Conservation (phyloP, 2,888 invertebrate genomes). For the Orthosia gothica region DNA sequence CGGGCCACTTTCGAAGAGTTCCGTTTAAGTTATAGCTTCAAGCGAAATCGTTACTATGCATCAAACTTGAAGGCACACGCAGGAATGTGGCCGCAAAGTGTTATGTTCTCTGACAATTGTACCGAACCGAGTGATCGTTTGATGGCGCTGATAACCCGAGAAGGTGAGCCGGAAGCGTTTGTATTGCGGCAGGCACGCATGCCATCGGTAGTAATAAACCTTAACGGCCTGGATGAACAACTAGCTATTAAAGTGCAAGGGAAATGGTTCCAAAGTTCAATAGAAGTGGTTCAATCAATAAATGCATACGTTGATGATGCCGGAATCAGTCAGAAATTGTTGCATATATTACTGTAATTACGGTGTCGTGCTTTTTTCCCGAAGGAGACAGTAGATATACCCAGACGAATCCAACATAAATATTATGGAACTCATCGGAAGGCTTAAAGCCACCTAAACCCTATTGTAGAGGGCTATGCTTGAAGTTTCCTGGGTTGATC, state of each 20-base stretch:
- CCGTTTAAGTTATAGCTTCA: constrained; percentile 52
- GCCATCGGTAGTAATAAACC: not conserved
- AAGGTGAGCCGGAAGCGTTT: constrained; percentile 17
- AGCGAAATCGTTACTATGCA: constrained; percentile 58
- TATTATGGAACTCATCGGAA: not conserved
- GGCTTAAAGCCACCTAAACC: no score
- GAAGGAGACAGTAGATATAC: not conserved
- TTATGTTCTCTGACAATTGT: constrained; percentile 52
- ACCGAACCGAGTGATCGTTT: constrained; percentile 34
- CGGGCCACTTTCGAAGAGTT: constrained; percentile 51
- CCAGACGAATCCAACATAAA: not conserved
- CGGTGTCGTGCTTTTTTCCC: not conserved
- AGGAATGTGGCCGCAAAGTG: constrained; percentile 54
- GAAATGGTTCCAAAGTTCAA: not conserved
- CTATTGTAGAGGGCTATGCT: no score
- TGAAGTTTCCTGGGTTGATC: no score
- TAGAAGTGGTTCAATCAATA: no score
- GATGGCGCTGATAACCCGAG: constrained; percentile 43
- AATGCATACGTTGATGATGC: no score
- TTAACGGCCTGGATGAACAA: not conserved
- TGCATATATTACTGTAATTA: not conserved
- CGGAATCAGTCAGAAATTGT: not conserved
- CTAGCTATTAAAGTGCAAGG: not conserved
- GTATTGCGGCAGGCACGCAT: not conserved
- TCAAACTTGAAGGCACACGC: constrained; percentile 53